These are phyloP conservation scores for Rhagium mordax DNA, from an alignment of 2,888 invertebrate species.

Conservation along the genomic window DNA sequence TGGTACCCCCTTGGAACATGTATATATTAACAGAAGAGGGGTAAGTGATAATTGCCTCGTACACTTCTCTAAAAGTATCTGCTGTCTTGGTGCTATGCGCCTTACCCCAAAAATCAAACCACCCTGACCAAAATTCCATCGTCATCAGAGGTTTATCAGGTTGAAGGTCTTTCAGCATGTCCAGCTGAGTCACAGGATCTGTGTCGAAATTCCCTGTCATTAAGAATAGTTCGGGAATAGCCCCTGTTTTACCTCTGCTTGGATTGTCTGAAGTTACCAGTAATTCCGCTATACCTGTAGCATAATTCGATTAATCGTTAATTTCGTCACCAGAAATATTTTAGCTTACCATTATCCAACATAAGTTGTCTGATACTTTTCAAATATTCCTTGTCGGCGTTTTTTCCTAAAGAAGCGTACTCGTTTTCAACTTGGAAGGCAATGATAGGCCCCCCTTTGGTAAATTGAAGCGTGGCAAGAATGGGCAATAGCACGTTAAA, in stretches of 20 bases:
- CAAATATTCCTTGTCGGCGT: slow-evolving; percentile 67
- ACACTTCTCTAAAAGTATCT: slow-evolving; percentile 50
- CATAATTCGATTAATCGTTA: too few relatives aligned
- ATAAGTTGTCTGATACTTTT: slow-evolving; percentile 66
- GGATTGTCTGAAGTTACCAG: slow-evolving; percentile 72
- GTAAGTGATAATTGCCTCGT: slow-evolving; percentile 57
- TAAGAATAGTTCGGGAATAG: slow-evolving; percentile 65
- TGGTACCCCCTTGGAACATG: slow-evolving; percentile 94
- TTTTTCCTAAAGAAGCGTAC: slow-evolving; percentile 45
- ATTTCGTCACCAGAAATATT: too few relatives aligned
- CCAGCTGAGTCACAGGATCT: slow-evolving; percentile 67
- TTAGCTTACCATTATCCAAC: slow-evolving; percentile 57
- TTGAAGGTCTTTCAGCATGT: slow-evolving; percentile 67
- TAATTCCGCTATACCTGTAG: slow-evolving; percentile 68
- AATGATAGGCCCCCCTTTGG: slow-evolving; percentile 88
- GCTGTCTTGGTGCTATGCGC: slow-evolving; percentile 51
- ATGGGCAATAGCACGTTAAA: slow-evolving; percentile 69
- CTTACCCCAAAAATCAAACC: slow-evolving; percentile 74
- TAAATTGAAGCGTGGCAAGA: slow-evolving; percentile 73
- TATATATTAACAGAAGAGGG: slow-evolving; percentile 86
- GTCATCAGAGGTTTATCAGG: slow-evolving; percentile 72
- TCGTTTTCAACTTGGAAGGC: slow-evolving; percentile 88
- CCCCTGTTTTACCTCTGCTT: slow-evolving; percentile 55
- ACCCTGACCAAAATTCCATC: slow-evolving; percentile 75
- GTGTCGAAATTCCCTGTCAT: slow-evolving; percentile 72